These are phyloP conservation scores for Xerus rutilus DNA, from an alignment of 2,797 vertebrate genomes.

Conservation along the genomic window DNA sequence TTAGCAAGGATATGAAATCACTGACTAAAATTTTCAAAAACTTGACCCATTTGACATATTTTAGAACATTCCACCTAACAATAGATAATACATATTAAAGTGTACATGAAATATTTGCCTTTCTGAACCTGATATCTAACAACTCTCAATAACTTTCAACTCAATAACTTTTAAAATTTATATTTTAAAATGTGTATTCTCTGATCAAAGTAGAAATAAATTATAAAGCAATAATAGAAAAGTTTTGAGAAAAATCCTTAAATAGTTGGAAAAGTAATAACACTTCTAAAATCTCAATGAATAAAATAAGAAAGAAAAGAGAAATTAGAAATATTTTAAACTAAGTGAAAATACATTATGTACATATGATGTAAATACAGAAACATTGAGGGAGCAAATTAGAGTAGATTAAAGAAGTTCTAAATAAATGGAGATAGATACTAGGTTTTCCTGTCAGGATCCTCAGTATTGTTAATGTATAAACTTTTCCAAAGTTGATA, in stretches of 20 bases:
- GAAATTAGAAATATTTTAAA: neutral
- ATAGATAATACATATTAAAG: neutral
- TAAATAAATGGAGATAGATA: no score
- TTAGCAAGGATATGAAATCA: neutral
- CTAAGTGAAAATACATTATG: neutral
- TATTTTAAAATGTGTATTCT: neutral
- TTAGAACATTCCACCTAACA: neutral
- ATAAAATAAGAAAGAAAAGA: neutral
- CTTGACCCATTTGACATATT: neutral
- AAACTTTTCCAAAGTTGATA: neutral
- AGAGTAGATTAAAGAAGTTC: neutral
- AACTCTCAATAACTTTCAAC: neutral
- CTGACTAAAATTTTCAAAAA: neutral
- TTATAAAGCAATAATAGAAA: neutral
- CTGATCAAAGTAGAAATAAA: neutral
- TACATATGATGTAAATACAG: neutral
- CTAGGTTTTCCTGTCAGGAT: no score
- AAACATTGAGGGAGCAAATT: neutral
- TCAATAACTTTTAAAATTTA: no score
- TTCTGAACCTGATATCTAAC: neutral
- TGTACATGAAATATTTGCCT: neutral
- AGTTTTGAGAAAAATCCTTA: neutral
- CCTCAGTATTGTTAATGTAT: no score
- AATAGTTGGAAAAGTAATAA: neutral
- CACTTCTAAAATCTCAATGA: neutral